Evolutionary conservation across 2,113 vertebrate genomes (phyloP).

Genomic region (Pongo abelii): DNA sequence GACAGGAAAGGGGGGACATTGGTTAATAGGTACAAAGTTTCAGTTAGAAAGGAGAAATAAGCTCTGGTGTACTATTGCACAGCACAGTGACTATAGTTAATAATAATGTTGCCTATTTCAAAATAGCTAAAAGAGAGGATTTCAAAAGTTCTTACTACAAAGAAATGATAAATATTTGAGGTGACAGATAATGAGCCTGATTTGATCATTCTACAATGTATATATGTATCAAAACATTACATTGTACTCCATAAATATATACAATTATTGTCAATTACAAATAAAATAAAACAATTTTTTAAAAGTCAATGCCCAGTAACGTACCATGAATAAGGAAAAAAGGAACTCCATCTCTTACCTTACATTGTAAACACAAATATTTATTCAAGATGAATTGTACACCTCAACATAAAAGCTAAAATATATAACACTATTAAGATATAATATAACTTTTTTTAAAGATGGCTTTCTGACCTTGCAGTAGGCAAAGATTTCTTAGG

Average conservation of each 20-base stretch:
- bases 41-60: background rate
- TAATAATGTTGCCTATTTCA: background rate
- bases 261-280: background rate
- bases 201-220: background rate
- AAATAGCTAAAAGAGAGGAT: background rate
- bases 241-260: background rate
- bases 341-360: background rate
- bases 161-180: background rate
- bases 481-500: constrained; percentile 2
- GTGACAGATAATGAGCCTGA: background rate
- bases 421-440: constrained; percentile 12
- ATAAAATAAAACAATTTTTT: background rate
- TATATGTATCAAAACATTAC: background rate
- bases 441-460: constrained; percentile 24
- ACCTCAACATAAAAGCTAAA: background rate
- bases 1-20: background rate
- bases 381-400: background rate
- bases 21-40: background rate
- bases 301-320: background rate
- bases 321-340: background rate
- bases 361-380: background rate
- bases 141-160: background rate
- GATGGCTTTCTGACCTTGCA: constrained; percentile 15
- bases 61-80: background rate
- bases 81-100: background rate